Base-by-base conservation (phyloP, 2,113 vertebrate genomes). In the Apus apus region DNA sequence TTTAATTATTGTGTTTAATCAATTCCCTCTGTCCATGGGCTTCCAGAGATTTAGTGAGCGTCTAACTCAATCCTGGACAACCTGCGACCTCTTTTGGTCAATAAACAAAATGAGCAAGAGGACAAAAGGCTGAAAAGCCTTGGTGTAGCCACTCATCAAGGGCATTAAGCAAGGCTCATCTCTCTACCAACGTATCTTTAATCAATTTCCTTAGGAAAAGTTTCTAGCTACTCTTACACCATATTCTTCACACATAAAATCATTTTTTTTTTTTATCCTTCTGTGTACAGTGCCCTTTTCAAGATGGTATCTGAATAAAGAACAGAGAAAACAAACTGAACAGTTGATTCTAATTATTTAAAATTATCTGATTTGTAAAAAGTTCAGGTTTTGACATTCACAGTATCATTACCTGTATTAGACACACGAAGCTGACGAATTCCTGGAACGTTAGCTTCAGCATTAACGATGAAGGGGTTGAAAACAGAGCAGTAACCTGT, bases 1-100 rank as follows among this genome's bases (percentile, higher is more conserved):
- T 50, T 75, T 43, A 43, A 43, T 14, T 43, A 10, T 43, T 43
- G 18, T 22, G 5, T 45, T 61, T 51, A 34, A 80, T 58, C 48
- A 66, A 27, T 68, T 29, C 8, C 23, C 14, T 8, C 61, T 48
- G 50, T 57, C 38, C 25, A 60, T 54, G 34, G 56, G 32, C 62
- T 65, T 1, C 1, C 48, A 48, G 20, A 45, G 45, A 67, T 23
- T 50, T 38, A 30, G 1, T 3, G 26, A 56, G 70, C 29, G 26
- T 65, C 29, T 26, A 30, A 11, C 38, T 91, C 90, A 97, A 92
- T 77, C 61, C 85, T 97, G 96, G 96, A 58, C 91, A 96, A 78
- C 86, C n/a, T 73, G 97, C 96, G 98, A 89, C 98, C 97, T 97
- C 98, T 98, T 88, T 96, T 71, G 98, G 97, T 89, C 85, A 83